Base-by-base conservation (phyloP, 2,797 vertebrate genomes). In the Acanthurus leucopareius region DNA sequence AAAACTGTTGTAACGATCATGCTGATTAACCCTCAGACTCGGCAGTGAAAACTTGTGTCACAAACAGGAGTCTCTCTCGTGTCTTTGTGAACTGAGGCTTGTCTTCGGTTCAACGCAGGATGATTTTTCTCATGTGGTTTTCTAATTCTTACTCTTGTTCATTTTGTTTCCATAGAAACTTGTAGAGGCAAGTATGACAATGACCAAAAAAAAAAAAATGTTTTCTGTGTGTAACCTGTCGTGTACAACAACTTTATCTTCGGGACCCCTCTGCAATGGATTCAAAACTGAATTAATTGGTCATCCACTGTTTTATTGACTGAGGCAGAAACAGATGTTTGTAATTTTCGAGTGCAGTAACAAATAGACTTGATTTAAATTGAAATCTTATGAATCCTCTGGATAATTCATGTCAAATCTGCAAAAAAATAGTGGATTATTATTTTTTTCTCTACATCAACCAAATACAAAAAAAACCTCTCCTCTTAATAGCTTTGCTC, bases 121-220 rank as follows among this genome's bases (percentile, higher is more conserved):
- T 82, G 53, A 65, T 83, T 80, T 79, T 32, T 32, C 28, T 72
- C 42, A 79, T 80, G 19, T 71, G 73, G 69, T 83, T 90, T 53
- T 93, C 94, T 96, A 94, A 96, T 91, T 75, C 78, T 89, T 85
- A 78, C 86, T 87, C 65, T 91, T 94, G 91, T 95, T 94, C 91
- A 64, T 97, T 98, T 96, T 96, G 92, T 97, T 96, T 97, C 97
- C 94, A 87, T 98, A 99, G 98, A 99, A 98, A 97, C 96, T 97
- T 96, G 95, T 98, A 95, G 96, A 98, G 97, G 97, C 97, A 99
- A 99, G 98, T 99, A 99, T 98, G 88, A 89, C 86, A 94, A 88
- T 86, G 87, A 85, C 60, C 63, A 25, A 25, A 25, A 25, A 32
- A 32, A 32, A n/a, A 19, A 49, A 16, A 87, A 73, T 91, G 83